Percentiles rank a stretch among this genome's conserved stretches.
phyloP scores from a whole-genome alignment of 2,888 invertebrate genomes.

The Globia sparganii region DNA sequence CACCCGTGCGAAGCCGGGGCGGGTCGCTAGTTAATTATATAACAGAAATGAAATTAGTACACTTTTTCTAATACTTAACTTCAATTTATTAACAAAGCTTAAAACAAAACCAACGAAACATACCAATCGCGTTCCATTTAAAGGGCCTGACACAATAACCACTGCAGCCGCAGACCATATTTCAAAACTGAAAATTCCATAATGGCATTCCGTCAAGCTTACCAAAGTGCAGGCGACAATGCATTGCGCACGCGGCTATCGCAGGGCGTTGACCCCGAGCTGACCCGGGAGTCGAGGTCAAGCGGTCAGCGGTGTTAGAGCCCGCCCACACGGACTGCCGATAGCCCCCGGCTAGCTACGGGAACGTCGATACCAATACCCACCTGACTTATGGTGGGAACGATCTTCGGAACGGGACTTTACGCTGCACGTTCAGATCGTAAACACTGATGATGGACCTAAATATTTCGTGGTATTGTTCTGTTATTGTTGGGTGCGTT shows the following conservation, averaged over 20 bases:
- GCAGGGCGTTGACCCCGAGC: constrained; percentile 84
- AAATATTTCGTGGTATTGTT: constrained; percentile 47
- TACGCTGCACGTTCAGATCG: constrained; percentile 51
- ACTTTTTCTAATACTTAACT: neutral
- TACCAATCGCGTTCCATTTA: neutral
- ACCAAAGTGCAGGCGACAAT: constrained; percentile 80
- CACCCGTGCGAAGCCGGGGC: too few relatives aligned
- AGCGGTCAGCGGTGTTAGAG: constrained; percentile 84
- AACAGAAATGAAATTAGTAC: neutral
- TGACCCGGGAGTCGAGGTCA: constrained; percentile 85
- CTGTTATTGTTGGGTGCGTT: constrained; percentile 26
- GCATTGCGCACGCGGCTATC: constrained; percentile 70
- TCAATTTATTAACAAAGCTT: neutral
- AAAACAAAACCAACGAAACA: neutral
- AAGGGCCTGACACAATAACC: constrained; percentile 14
- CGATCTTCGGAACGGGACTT: constrained; percentile 69
- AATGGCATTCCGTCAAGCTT: constrained; percentile 73
- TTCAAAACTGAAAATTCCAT: constrained; percentile 71
- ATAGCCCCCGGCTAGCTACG: constrained; percentile 70
- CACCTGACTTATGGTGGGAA: constrained; percentile 67
- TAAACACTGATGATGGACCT: constrained; percentile 52
- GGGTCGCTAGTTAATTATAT: too few relatives aligned
- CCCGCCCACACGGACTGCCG: constrained; percentile 76
- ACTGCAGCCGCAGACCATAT: constrained; percentile 42
- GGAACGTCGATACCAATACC: constrained; percentile 50